A percentile compares a stretch with the other conserved stretches of the same genome.
Conservation (phyloP, 2,113 vertebrate species). For the Hippocampus guttulatus region DNA sequence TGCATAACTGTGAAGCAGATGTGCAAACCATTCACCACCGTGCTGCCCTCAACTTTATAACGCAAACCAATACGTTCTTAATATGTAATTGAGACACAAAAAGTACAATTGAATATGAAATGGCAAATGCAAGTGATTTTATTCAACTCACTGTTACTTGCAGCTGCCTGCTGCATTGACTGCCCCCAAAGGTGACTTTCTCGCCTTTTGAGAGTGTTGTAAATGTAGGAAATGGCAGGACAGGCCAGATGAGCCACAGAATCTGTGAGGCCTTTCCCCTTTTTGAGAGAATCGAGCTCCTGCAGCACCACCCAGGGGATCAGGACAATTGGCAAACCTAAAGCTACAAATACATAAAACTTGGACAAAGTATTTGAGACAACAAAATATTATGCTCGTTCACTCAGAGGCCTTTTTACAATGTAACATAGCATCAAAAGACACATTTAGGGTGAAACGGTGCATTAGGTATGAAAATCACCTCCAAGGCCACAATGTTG, state of each 20-base stretch:
- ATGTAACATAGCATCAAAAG: background rate
- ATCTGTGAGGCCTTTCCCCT: constrained; percentile 70
- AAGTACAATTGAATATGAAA: background rate
- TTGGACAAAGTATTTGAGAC: background rate
- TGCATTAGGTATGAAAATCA: constrained; percentile 31
- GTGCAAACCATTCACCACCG: background rate
- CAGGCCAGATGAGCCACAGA: constrained; percentile 77
- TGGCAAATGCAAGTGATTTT: background rate
- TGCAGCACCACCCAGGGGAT: constrained; percentile 95
- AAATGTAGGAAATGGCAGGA: constrained; percentile 87
- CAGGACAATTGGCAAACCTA: constrained; percentile 78
- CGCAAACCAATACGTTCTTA: background rate
- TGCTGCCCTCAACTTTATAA: background rate
- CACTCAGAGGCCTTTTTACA: background rate
- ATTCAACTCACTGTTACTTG: constrained; percentile 76
- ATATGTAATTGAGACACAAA: background rate
- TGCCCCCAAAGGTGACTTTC: constrained; percentile 83
- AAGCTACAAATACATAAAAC: constrained; percentile 52
- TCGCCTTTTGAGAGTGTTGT: constrained; percentile 77
- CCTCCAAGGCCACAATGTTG: constrained; percentile 79
- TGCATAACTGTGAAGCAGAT: background rate
- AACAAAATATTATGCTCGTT: background rate
- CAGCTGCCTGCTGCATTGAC: constrained; percentile 89
- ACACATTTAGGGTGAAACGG: background rate
- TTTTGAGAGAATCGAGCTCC: constrained; percentile 87